A percentile compares a stretch with the other conserved stretches of the same genome.
phyloP scores from a whole-genome alignment of 2,888 invertebrate genomes.

The Oligia strigilis region DNA sequence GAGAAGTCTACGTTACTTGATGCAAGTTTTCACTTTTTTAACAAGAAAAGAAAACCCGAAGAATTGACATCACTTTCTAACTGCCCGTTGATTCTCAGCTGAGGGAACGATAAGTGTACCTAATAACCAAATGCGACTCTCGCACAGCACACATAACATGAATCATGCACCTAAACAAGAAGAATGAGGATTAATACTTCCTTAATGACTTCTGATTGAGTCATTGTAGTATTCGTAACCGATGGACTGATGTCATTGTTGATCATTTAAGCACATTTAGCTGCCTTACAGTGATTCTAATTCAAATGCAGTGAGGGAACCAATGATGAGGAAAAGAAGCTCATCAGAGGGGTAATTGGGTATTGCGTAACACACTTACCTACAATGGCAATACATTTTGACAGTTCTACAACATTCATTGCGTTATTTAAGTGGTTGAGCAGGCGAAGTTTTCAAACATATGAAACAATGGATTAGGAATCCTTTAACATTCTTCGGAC shows the following conservation, averaged over 20 bases:
- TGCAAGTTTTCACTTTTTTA: background rate
- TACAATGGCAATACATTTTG: background rate
- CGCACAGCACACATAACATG: constrained; percentile 16
- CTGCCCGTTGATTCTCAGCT: background rate
- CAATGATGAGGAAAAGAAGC: background rate
- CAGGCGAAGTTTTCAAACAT: background rate
- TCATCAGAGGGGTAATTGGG: background rate
- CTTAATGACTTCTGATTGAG: constrained; percentile 44
- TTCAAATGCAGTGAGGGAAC: background rate
- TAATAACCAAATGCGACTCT: constrained; percentile 5
- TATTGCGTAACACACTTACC: background rate
- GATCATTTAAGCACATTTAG: constrained; percentile 29
- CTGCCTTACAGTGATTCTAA: constrained; percentile 13
- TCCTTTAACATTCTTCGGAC: background rate
- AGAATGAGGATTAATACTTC: constrained; percentile 44
- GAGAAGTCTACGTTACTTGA: background rate
- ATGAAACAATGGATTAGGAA: background rate
- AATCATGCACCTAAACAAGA: constrained; percentile 42
- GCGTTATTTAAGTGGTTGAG: background rate
- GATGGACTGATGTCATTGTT: constrained; percentile 56
- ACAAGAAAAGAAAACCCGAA: background rate
- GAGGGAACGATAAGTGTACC: background rate
- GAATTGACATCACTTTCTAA: background rate
- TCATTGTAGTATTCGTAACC: constrained; percentile 38
- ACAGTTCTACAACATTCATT: background rate